Evolutionary conservation across 2,113 vertebrate genomes (phyloP).

Genomic region (Gobiocypris rarus): DNA sequence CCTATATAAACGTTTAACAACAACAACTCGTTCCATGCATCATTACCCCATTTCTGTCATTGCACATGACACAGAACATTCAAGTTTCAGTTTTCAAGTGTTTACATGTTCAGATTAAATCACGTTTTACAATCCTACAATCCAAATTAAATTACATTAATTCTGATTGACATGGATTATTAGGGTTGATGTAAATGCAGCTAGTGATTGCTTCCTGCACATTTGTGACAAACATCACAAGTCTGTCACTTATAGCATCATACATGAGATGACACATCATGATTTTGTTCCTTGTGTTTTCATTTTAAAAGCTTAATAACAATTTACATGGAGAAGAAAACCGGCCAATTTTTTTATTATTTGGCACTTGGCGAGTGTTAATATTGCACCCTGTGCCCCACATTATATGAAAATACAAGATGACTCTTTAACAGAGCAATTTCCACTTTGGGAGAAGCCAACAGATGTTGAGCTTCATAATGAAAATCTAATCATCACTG

Average conservation of each 20-base stretch:
- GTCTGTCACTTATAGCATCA: background rate
- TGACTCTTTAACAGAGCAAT: background rate
- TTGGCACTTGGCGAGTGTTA: background rate
- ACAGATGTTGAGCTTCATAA: background rate
- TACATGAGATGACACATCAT: background rate
- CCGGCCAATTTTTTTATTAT: background rate
- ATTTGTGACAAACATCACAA: too few relatives aligned
- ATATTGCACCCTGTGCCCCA: background rate
- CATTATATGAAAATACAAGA: background rate
- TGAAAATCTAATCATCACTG: background rate
- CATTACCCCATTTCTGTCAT: too few relatives aligned
- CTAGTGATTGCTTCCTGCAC: too few relatives aligned
- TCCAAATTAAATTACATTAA: too few relatives aligned
- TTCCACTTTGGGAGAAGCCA: background rate
- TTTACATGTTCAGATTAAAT: too few relatives aligned
- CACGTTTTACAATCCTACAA: too few relatives aligned
- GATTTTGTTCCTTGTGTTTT: background rate
- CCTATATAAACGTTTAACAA: too few relatives aligned
- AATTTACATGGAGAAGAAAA: background rate
- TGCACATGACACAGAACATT: too few relatives aligned
- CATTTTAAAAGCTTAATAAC: background rate
- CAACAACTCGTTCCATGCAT: too few relatives aligned
- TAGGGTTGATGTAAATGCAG: too few relatives aligned
- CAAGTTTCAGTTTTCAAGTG: too few relatives aligned
- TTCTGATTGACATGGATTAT: too few relatives aligned